Conservation (phyloP, 2,113 vertebrate species). For the Brachypodius melanocephalos region DNA sequence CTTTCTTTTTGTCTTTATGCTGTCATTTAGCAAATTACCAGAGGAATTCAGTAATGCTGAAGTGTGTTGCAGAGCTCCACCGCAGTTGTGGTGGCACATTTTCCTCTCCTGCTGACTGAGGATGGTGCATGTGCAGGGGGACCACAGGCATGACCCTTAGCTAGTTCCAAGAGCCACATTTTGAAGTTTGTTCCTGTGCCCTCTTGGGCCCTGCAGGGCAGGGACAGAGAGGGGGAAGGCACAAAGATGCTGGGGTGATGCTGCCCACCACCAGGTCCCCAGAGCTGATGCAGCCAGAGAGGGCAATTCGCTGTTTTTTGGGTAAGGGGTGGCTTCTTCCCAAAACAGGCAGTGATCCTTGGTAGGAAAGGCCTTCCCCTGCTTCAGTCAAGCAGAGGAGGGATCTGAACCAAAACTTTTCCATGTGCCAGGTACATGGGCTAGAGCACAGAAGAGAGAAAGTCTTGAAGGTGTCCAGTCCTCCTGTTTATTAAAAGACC, state of each 20-base stretch:
- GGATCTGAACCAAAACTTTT: background rate
- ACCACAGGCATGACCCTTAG: background rate
- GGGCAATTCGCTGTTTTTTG: background rate
- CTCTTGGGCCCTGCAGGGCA: background rate
- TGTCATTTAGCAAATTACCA: background rate
- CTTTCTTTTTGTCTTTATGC: background rate
- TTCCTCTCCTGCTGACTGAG: accelerated
- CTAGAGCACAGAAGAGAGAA: background rate
- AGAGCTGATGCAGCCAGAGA: background rate
- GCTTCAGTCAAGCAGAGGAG: background rate
- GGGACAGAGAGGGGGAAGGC: background rate
- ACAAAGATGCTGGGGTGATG: background rate
- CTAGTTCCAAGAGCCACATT: background rate
- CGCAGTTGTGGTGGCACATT: accelerated
- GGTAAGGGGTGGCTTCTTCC: background rate
- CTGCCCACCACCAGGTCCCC: background rate
- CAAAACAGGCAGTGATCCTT: background rate
- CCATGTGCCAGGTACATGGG: accelerated
- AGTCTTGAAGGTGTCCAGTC: background rate
- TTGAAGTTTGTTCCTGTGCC: background rate
- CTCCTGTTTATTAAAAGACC: background rate
- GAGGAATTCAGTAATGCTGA: background rate
- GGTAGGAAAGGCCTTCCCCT: background rate
- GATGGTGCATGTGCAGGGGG: accelerated
- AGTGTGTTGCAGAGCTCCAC: background rate